phyloP scores from a whole-genome alignment of 1,140 invertebrate genomes.

The Diorhabda carinulata region DNA sequence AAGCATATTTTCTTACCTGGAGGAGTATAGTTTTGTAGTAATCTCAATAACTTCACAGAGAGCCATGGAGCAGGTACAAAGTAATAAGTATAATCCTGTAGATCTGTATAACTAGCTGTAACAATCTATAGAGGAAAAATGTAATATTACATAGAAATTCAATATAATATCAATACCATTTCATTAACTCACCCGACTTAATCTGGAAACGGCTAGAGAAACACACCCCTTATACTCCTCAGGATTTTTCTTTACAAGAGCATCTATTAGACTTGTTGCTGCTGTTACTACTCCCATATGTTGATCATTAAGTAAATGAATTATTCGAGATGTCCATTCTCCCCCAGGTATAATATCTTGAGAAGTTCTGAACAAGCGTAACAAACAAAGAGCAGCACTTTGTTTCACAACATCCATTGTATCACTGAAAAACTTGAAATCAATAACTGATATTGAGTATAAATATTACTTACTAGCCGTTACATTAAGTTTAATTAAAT shows the following conservation, averaged over 20 bases:
- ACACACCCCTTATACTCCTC: conserved; percentile 99
- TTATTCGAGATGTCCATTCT: conserved; percentile 98
- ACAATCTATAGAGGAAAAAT: conserved; percentile 70
- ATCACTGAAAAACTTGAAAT: conserved; percentile 62
- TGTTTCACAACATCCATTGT: conserved; percentile 99
- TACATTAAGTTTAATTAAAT: too few species aligned
- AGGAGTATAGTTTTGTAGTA: conserved; percentile 98
- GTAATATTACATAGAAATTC: background rate
- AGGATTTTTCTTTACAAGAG: conserved; percentile 96
- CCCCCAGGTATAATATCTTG: conserved; percentile 94
- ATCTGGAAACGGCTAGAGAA: conserved; percentile 91
- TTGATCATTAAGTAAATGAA: conserved; percentile 98
- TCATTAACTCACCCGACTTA: conserved; percentile 72
- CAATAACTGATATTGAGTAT: too few species aligned
- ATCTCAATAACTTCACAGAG: conserved; percentile 92
- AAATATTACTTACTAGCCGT: too few species aligned
- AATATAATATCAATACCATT: background rate
- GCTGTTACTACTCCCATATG: conserved; percentile 99
- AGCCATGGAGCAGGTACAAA: conserved; percentile 99
- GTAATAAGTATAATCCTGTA: conserved; percentile 99
- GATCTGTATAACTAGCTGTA: conserved; percentile 95
- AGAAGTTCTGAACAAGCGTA: conserved; percentile 88
- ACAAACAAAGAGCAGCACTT: conserved; percentile 93
- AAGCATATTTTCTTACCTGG: conserved; percentile 61
- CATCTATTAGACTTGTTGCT: conserved; percentile 96